Base-by-base conservation (phyloP, 1,140 invertebrate species). In the Palaemon carinicauda region DNA sequence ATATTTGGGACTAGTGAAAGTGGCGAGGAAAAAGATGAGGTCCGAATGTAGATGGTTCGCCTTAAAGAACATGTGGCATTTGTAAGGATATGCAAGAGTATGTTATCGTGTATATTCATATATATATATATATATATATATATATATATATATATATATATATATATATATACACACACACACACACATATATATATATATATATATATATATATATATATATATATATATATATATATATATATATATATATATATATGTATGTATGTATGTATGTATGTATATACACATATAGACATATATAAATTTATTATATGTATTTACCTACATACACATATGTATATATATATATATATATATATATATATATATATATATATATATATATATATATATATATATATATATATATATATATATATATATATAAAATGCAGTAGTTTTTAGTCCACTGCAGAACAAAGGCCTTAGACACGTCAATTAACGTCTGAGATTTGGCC, bases 51-150 rank as follows among this genome's bases (percentile, higher is more conserved):
- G n/a, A n/a, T n/a, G n/a, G n/a, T n/a, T n/a, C n/a, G n/a, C n/a
- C n/a, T n/a, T n/a, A n/a, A n/a, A n/a, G n/a, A n/a, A n/a, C n/a
- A n/a, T n/a, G n/a, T n/a, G n/a, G n/a, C n/a, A n/a, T n/a, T n/a
- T n/a, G n/a, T n/a, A n/a, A n/a, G n/a, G n/a, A n/a, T n/a, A n/a
- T n/a, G n/a, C n/a, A n/a, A n/a, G n/a, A n/a, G n/a, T n/a, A n/a
- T n/a, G n/a, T n/a, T n/a, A n/a, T n/a, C 60, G 27, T 10, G 10
- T 7, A 24, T 7, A 65, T 7, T 3, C 60, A 65, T n/a, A 65
- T n/a, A 65, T 65, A 65, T 65, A 65, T 65, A 65, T 65, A 65
- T 65, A n/a, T 65, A n/a, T 65, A n/a, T 65, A n/a, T 65, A 19
- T 65, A 19, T 15, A 65, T 60, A 4, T 60, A 60, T 60, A n/a